Evolutionary conservation across 2,113 vertebrate genomes (phyloP), one percentile per base, ranked within the genome.

Genomic region (Taxidea taxus): DNA sequence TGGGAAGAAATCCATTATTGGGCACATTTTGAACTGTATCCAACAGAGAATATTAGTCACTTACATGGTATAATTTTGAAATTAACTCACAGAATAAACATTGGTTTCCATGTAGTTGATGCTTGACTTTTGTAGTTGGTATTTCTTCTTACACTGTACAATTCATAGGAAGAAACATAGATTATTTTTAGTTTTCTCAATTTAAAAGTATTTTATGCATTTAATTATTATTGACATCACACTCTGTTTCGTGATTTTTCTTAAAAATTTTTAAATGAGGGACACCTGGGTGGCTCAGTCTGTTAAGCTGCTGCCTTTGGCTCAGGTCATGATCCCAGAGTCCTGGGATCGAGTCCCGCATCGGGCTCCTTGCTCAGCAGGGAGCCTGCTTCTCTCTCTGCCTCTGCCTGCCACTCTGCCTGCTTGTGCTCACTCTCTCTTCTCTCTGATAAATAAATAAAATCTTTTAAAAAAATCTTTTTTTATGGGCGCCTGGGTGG

Each of bases 51-150:
- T 72, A 64, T 92, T 95, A 92, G 75, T 82, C 81, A 96, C 7
- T 96, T 91, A 42, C 37, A 84, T 72, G 60, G 44, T 96, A 66
- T 97, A 81, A 97, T 87, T 97, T 96, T 89, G n/a, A 97, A 86
- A 92, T 96, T 81, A 97, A 78, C 56, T 84, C 77, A 44, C 12
- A 91, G 90, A 95, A 72, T 95, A 97, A 96, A 62, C 74, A 90
- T 15, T 87, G 29, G 56, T 60, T 95, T 82, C 88, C 25, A 77
- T 62, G 62, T 27, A 18, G 20, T 70, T 49, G 16, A 68, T 74
- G 27, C 27, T 12, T 90, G 21, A 74, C 42, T 68, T 91, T 51
- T 60, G 37, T 47, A 88, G 34, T 44, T 44, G 9, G 14, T 29
- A 7, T 27, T 27, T 14, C 12, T 49, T 74, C 51, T 87, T 75